Conservation (phyloP, 2,113 vertebrate species). For the Cryptomyrus ogoouensis region DNA sequence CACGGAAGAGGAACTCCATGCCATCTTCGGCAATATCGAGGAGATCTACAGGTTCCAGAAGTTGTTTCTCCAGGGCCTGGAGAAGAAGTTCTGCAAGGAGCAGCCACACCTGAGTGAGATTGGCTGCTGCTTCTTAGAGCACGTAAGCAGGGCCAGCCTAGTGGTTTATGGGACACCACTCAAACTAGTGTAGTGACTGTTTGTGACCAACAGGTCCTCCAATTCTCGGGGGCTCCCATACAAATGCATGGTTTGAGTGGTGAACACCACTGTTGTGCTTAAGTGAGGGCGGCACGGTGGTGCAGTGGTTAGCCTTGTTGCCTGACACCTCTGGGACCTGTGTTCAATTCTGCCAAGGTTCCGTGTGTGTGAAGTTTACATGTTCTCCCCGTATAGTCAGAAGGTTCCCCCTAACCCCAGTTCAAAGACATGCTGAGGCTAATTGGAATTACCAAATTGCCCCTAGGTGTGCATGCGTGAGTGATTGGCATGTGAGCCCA, state of each 20-base stretch:
- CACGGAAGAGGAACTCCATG: constrained; percentile 81
- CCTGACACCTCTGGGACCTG: no score
- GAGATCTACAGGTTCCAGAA: constrained; percentile 93
- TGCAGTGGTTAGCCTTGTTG: no score
- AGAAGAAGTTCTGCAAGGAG: constrained; percentile 85
- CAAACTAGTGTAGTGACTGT: not conserved
- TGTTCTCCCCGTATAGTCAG: no score
- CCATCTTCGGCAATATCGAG: constrained; percentile 90
- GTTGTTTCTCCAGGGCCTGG: constrained; percentile 81
- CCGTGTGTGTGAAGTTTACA: no score
- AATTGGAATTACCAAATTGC: no score
- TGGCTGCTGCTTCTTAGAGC: constrained; percentile 89
- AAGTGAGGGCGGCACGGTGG: no score
- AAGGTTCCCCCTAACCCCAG: no score
- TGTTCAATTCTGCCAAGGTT: no score
- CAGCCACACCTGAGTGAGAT: constrained; percentile 86
- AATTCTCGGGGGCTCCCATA: not conserved
- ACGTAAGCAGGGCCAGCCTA: constrained; percentile 66
- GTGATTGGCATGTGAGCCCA: no score
- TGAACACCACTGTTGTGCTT: not conserved
- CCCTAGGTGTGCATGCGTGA: no score
- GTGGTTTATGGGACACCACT: not conserved
- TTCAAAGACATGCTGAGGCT: no score
- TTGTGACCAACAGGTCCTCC: not conserved
- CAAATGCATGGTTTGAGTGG: not conserved